phyloP scores from a whole-genome alignment of 2,888 invertebrate genomes.

The Acanthoscelides obtectus region DNA sequence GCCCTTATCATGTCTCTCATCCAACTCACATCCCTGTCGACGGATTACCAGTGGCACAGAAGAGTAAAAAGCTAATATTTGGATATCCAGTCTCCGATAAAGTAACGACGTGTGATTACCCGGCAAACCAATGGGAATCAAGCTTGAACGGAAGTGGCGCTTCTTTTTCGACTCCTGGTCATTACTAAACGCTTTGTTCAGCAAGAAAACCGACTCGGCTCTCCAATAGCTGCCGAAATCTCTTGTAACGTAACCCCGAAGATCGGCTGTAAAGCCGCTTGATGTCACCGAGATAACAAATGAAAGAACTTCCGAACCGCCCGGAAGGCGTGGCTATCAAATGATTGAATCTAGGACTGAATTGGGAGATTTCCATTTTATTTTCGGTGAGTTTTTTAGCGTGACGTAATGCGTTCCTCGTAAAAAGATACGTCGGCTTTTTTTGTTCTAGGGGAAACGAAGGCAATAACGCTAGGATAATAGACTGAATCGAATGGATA shows the following conservation, averaged over 20 bases:
- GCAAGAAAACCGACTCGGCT: constrained; percentile 41
- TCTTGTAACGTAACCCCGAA: constrained; percentile 42
- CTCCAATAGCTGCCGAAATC: constrained; percentile 43
- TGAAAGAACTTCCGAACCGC: constrained; percentile 36
- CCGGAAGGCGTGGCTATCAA: constrained; percentile 36
- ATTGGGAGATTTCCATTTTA: constrained; percentile 32
- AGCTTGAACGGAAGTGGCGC: constrained; percentile 25
- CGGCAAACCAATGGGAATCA: constrained; percentile 31
- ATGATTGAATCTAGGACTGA: constrained; percentile 40
- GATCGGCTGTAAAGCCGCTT: constrained; percentile 36
- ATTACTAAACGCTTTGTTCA: constrained; percentile 49
- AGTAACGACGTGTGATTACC: constrained; percentile 32
- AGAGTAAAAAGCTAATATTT: constrained; percentile 25
- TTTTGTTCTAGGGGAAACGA: not conserved
- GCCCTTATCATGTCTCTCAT: constrained; percentile 27
- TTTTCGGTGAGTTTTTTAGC: constrained; percentile 12
- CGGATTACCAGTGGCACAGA: constrained; percentile 34
- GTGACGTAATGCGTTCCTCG: not conserved
- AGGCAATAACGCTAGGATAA: not conserved
- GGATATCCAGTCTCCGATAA: constrained; percentile 22
- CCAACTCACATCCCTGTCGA: constrained; percentile 27
- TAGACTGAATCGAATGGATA: not conserved
- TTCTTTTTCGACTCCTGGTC: constrained; percentile 30
- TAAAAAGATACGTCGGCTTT: not conserved
- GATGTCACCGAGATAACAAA: constrained; percentile 41